Base-by-base conservation (phyloP, 2,888 invertebrate species). In the Zhengitettix transpicula region DNA sequence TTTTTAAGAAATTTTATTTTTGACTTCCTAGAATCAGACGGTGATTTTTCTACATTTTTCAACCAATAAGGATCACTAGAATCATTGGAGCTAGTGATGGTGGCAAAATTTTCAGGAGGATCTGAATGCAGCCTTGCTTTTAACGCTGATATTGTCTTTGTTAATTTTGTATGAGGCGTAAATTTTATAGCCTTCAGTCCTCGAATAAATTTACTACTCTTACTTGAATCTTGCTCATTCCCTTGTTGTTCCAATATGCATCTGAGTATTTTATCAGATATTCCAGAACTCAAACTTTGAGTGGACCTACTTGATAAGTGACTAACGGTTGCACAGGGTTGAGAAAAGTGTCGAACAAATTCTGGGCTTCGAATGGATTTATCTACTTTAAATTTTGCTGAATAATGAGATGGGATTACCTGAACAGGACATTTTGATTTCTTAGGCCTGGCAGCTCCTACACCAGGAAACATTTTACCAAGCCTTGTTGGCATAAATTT, bases 111-210 rank as follows among this genome's bases (percentile, higher is more conserved):
- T 28, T 28, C 28, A 28, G 28, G 28, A 28, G 28, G 74, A 42
- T 81, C 80, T 3, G 75, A 70, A 58, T 59, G 52, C 10, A 78
- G 73, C 66, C 77, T 79, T 7, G 78, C 75, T 67, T 80, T 78
- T n/a, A 80, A 70, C n/a, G 77, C 79, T 1, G 76, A 77, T 65
- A 83, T 81, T 67, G 79, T 80, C 67, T 80, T 83, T 0, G 80
- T 75, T 14, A 86, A 77, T 42, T 84, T 77, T 68, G 77, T 78
- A 56, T 78, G 78, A 0, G 79, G 79, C n/a, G 80, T 73, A 70
- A 69, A 77, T 67, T 81, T 84, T 0, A 87, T 73, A 62, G 82
- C 82, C 65, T 79, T 83, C 55, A 87, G 77, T 56, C 80, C 80
- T 17, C 82, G 68, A 59, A 79, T 67, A 68, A 81, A 71, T 53